Evolutionary conservation across 2,797 vertebrate genomes (phyloP).

Genomic region (Rachycentron canadum): DNA sequence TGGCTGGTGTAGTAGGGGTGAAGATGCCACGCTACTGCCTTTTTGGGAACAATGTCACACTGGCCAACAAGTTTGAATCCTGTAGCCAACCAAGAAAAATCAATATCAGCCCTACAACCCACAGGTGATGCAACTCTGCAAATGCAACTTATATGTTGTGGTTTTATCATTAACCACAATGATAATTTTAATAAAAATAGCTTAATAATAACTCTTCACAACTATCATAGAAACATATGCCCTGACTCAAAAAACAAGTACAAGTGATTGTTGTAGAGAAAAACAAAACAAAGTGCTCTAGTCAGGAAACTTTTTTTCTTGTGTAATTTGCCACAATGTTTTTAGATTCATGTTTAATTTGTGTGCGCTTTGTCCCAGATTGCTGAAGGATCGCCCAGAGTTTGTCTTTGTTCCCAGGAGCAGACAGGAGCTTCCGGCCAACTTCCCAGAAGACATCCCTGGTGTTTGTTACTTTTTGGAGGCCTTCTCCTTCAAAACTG

Average conservation of each 20-base stretch:
- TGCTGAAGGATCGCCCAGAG: constrained; percentile 92
- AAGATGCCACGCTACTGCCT: constrained; percentile 99
- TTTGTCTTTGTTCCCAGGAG: constrained; percentile 95
- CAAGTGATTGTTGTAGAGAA: constrained; percentile 7
- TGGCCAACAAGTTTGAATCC: constrained; percentile 99
- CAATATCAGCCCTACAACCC: constrained; percentile 97
- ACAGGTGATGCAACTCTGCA: constrained; percentile 86
- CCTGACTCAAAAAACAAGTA: not conserved
- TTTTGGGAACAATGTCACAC: constrained; percentile 98
- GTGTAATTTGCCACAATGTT: constrained; percentile 67
- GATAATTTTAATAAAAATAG: too few species aligned
- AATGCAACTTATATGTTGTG: not conserved
- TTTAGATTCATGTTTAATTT: constrained; percentile 75
- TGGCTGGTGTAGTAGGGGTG: constrained; percentile 98
- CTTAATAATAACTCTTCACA: not conserved
- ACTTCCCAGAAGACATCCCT: constrained; percentile 96
- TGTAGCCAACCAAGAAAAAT: constrained; percentile 94
- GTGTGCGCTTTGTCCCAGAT: constrained; percentile 84
- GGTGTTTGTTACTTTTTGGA: constrained; percentile 99
- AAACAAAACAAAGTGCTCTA: constrained; percentile 25
- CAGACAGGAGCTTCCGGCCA: constrained; percentile 95
- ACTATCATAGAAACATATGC: not conserved
- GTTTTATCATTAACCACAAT: not conserved
- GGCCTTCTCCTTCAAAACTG: constrained; percentile 70
- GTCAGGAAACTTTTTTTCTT: constrained; percentile 72